Evolutionary conservation across 2,797 vertebrate species (phyloP).

Genomic region (Bovichtus diacanthus): DNA sequence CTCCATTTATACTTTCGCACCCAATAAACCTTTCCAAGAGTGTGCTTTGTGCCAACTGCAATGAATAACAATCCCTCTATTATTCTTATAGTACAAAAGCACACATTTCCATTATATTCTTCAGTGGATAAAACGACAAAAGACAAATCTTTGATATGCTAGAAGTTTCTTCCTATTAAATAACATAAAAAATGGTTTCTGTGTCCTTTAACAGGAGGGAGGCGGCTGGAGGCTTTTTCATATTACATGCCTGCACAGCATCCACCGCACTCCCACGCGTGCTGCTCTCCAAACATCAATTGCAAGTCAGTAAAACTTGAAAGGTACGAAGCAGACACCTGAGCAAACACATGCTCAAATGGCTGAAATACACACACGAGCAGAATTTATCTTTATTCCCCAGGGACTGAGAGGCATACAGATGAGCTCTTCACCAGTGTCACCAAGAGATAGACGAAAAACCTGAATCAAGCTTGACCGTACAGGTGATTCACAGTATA

Average conservation of each 20-base stretch:
- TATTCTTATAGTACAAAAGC: slow-evolving; percentile 19
- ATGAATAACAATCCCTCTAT: slow-evolving; percentile 26
- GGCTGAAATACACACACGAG: slow-evolving; percentile 25
- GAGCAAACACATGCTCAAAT: slow-evolving; percentile 49
- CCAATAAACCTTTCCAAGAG: slow-evolving; percentile 53
- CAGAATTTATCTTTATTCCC: background rate
- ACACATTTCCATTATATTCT: slow-evolving; percentile 31
- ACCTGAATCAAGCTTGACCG: background rate
- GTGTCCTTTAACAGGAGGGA: slow-evolving; percentile 39
- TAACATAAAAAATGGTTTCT: slow-evolving; percentile 34
- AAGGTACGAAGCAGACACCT: slow-evolving; percentile 48
- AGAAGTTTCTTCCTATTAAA: slow-evolving; percentile 37
- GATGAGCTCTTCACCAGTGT: background rate
- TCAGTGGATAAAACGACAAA: background rate
- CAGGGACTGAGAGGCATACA: slow-evolving; percentile 22
- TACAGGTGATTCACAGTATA: background rate
- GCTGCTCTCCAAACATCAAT: slow-evolving; percentile 55
- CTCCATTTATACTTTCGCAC: slow-evolving; percentile 26
- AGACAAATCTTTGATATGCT: slow-evolving; percentile 48
- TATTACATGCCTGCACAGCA: slow-evolving; percentile 25
- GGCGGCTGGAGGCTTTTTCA: slow-evolving; percentile 35
- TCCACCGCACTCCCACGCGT: slow-evolving; percentile 43
- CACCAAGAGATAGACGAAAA: slow-evolving; percentile 6
- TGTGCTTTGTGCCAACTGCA: slow-evolving; percentile 27
- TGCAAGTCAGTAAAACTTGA: slow-evolving; percentile 52